Evolutionary conservation across 2,888 invertebrate species (phyloP), one percentile per base, ranked within the genome.

Genomic region (Zhengitettix transpicula): DNA sequence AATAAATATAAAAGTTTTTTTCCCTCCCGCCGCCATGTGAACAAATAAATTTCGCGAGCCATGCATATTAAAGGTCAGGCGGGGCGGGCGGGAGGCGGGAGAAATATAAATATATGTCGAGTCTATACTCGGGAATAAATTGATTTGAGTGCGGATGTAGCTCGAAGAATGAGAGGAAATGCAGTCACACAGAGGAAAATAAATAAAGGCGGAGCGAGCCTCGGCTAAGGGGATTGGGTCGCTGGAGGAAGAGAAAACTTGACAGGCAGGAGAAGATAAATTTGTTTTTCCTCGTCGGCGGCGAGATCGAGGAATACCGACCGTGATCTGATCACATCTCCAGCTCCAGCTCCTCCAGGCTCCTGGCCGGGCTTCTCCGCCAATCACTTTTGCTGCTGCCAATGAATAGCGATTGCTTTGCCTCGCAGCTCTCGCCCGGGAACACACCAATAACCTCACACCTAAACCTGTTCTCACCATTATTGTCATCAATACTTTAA

Each of bases 231-330:
- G 28, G 47, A 28, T 28, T 28, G 28, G 28, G 28, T 28, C 28
- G 28, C 28, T 28, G 28, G 28, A 60, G 15, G 40, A 42, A 57
- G 16, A 57, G 52, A 15, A 53, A 14, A 52, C 53, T 41, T 57
- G 60, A 60, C 60, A 60, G 56, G 57, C 56, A 40, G 42, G 60
- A 57, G 60, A 60, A 60, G 57, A 60, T 60, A 53, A 60, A 60
- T 60, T 60, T 57, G 60, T 60, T 60, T 60, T 28, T 28, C 28
- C 55, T 61, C 61, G 59, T 56, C 58, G 56, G 51, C n/a, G 56
- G 56, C n/a, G 16, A 56, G 56, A 56, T 56, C 14, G 56, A 42
- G 16, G 56, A 54, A 15, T 28, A 28, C 41, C 14, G 41, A 16
- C 9, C 11, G 56, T 56, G 56, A 56, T 56, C 41, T 41, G 56